Percentiles rank a stretch among this genome's conserved stretches.
These are phyloP conservation scores for Sinocyclocheilus grahami DNA, from an alignment of 2,113 vertebrate genomes.

Conservation along the genomic window DNA sequence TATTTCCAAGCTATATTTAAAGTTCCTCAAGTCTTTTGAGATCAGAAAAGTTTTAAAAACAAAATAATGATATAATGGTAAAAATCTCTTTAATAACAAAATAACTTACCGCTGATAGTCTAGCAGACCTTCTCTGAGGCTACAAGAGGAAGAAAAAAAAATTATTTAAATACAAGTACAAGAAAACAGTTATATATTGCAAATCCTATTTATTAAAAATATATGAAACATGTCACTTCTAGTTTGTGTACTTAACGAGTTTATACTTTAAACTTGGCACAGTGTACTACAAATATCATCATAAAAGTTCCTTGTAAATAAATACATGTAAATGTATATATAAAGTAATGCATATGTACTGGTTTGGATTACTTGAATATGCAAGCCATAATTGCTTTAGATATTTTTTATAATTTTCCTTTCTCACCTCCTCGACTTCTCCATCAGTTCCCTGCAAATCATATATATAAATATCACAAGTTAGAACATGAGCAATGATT, in stretches of 20 bases:
- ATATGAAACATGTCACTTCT: background rate
- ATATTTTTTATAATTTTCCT: background rate
- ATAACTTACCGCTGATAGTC: conserved; percentile 79
- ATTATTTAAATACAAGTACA: background rate
- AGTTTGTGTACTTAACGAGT: background rate
- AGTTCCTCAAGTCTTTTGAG: background rate
- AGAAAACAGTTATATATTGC: background rate
- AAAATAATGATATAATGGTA: background rate
- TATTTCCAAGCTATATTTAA: background rate
- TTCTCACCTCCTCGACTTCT: conserved; percentile 79
- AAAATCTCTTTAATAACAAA: background rate
- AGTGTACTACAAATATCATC: background rate
- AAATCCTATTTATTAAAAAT: background rate
- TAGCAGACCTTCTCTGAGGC: conserved; percentile 85
- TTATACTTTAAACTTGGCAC: background rate
- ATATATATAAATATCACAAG: conserved; percentile 35
- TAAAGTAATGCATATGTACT: background rate
- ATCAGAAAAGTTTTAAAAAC: background rate
- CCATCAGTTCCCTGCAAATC: conserved; percentile 76
- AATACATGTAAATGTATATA: background rate
- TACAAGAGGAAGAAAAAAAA: conserved; percentile 49
- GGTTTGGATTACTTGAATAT: background rate
- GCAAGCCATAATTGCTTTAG: background rate
- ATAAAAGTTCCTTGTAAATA: background rate
- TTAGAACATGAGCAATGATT: background rate